Evolutionary conservation across 2,113 vertebrate genomes (phyloP).

Genomic region (Macquaria ambigua): DNA sequence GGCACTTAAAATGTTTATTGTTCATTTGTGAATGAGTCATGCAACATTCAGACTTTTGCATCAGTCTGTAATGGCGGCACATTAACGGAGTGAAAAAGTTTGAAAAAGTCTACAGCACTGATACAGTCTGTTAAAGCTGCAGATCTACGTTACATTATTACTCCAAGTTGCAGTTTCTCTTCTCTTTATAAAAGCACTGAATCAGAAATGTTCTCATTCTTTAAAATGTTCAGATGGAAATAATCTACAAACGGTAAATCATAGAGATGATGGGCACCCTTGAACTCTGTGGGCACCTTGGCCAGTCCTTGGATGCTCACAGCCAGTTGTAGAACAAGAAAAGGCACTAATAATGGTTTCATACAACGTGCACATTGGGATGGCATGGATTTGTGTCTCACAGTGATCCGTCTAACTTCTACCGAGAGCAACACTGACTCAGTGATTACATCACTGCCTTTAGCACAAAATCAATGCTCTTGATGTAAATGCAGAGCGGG

Average conservation of each 20-base stretch:
- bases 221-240: background rate
- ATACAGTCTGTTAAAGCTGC: background rate
- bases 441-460: constrained; percentile 80
- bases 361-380: constrained; percentile 23
- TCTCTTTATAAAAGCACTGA: background rate
- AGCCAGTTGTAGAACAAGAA: constrained; percentile 30
- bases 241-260: background rate
- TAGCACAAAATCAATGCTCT: constrained; percentile 79
- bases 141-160: background rate
- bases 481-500: constrained; percentile 76
- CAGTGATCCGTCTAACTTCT: constrained; percentile 46
- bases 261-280: background rate
- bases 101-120: background rate
- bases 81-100: constrained; percentile 3
- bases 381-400: constrained; percentile 50
- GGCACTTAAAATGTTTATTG: constrained; percentile 29
- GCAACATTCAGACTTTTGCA: constrained; percentile 32
- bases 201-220: background rate
- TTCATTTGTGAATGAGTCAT: constrained; percentile 42
- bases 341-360: constrained; percentile 33
- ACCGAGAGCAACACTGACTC: constrained; percentile 74
- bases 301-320: constrained; percentile 33
- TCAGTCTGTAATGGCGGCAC: constrained; percentile 12
- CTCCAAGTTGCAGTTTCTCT: background rate
- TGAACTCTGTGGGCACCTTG: constrained; percentile 43